A percentile compares a stretch with the other conserved stretches of the same genome.
Conservation (phyloP, 1,140 invertebrate genomes). For the Penaeus chinensis region DNA sequence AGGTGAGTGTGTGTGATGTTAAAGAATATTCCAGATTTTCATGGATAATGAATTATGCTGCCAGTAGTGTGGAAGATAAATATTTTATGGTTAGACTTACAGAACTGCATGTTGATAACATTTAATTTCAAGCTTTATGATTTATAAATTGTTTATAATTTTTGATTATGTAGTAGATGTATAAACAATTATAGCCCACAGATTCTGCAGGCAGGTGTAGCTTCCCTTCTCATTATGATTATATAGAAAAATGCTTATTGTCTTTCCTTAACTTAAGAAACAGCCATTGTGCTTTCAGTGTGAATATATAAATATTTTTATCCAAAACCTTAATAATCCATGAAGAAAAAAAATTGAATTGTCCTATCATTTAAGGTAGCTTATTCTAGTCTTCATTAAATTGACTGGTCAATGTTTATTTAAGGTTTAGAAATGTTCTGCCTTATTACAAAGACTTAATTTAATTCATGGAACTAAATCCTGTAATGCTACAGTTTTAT, state of each 20-base stretch:
- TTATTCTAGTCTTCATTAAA: conserved; percentile 14
- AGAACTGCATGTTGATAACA: conserved; percentile 42
- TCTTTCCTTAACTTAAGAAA: conserved; percentile 7
- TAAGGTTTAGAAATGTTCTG: no score
- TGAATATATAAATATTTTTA: conserved; percentile 11
- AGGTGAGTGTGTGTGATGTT: conserved; percentile 44
- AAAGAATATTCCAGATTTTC: conserved; percentile 49
- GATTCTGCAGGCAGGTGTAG: not conserved
- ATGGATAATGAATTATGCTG: conserved; percentile 53
- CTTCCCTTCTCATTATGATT: not conserved
- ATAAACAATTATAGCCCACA: conserved; percentile 1
- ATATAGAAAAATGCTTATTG: conserved; percentile 11
- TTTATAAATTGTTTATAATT: conserved; percentile 13
- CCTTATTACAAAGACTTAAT: no score
- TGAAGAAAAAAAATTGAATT: conserved; percentile 7
- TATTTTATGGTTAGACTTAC: conserved; percentile 18
- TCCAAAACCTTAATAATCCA: not conserved
- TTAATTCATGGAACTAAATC: no score
- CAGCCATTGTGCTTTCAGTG: conserved; percentile 13
- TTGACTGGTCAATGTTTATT: no score
- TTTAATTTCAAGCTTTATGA: conserved; percentile 13
- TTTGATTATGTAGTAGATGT: conserved; percentile 8
- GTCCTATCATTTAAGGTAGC: conserved; percentile 1
- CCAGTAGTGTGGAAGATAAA: conserved; percentile 47
- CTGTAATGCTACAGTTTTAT: no score